Base-by-base conservation (phyloP, 2,797 vertebrate genomes). In the Phataginus tricuspis region DNA sequence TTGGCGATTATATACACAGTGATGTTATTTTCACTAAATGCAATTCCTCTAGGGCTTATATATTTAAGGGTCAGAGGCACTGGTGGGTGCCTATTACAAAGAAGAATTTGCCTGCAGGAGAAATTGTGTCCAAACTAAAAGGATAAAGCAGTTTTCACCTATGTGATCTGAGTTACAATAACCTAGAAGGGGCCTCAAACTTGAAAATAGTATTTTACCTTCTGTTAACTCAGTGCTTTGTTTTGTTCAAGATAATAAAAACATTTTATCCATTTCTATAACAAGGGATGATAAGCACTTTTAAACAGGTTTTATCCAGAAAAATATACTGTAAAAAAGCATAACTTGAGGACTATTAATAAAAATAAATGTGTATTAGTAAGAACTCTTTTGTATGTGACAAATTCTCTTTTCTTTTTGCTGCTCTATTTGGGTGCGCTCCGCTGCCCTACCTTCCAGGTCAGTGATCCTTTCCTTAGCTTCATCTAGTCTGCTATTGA, bases 211-310 rank as follows among this genome's bases (percentile, higher is more conserved):
- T 51, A 49, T 37, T 87, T 93, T 92, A 34, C 27, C 31, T 49
- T 94, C 61, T 75, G 55, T 88, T 83, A 80, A 53, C 23, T 78
- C 5, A 83, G 71, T 53, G 11, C n/a, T 72, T 94, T 91, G 18
- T n/a, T 83, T 84, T 86, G 31, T 49, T 71, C 42, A 68, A 63
- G 51, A 8, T 83, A 94, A 86, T 90, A 79, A 87, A 93, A 83
- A 29, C 15, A 59, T 23, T 75, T 90, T 29, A 27, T 74, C 7
- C 51, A 88, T 86, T 64, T 71, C 37, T 39, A 66, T 7, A 79
- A 9, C 14, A 34, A 80, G 7, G 10, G 7, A 66, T 10, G 27
- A 61, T 71, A 75, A 69, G 31, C 42, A 42, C 11, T 68, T 92
- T 79, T 23, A 78, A 82, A 77, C 0, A 27, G 39, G 19, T 21